Percentiles rank a stretch among this genome's conserved stretches.
Evolutionary conservation across 2,113 vertebrate species (phyloP).

Genomic region (Gambusia holbrooki): DNA sequence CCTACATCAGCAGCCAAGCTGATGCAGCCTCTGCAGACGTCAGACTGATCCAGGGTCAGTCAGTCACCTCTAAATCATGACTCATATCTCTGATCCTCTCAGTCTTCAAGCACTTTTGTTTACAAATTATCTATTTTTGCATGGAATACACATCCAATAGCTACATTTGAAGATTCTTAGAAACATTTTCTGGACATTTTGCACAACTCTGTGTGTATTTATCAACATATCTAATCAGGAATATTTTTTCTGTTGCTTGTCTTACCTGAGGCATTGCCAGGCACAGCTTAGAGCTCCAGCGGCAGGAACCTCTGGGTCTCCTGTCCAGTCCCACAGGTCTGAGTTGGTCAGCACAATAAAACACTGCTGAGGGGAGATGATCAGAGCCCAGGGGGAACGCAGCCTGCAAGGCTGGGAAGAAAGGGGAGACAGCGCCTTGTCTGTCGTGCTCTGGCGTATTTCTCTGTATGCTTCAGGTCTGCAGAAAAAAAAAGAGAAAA

Average conservation of each 20-base stretch:
- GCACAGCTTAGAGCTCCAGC: constrained; percentile 85
- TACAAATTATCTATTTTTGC: not conserved
- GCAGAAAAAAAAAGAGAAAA: constrained; percentile 18
- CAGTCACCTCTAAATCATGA: constrained; percentile 9
- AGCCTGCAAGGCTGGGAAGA: constrained; percentile 37
- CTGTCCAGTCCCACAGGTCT: constrained; percentile 83
- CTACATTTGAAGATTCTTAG: not conserved
- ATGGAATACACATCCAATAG: not conserved
- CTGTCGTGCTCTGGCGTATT: constrained; percentile 40
- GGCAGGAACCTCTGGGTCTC: constrained; percentile 86
- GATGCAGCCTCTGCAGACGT: constrained; percentile 13
- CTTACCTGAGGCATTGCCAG: constrained; percentile 99
- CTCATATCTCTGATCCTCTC: constrained; percentile 6
- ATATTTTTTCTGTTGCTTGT: not conserved
- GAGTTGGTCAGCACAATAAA: constrained; percentile 67
- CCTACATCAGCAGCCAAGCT: constrained; percentile 31
- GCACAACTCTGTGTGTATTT: not conserved
- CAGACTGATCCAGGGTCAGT: constrained; percentile 14
- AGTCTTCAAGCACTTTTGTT: not conserved
- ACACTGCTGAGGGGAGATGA: constrained; percentile 24
- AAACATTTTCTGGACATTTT: not conserved
- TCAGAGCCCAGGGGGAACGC: constrained; percentile 14
- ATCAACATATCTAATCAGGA: not conserved
- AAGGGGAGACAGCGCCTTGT: constrained; percentile 27
- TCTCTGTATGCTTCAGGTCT: constrained; percentile 60